phyloP scores from a whole-genome alignment of 2,113 vertebrate species.

The Myiagra hebetior region DNA sequence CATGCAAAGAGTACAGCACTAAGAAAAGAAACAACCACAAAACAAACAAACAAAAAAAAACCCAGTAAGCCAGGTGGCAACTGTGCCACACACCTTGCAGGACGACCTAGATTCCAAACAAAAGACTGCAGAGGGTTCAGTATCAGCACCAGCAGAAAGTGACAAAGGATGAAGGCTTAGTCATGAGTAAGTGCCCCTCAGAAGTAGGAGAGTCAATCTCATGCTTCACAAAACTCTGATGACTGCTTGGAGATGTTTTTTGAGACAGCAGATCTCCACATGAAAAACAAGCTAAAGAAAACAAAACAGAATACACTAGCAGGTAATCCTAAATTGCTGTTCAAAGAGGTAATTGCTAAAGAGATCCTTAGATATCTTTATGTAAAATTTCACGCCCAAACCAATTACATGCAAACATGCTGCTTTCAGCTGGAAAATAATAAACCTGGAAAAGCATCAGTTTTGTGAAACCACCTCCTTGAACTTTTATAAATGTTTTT shows the following conservation, averaged over 20 bases:
- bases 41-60: not conserved
- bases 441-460: not conserved
- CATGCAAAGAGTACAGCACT: not conserved
- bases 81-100: not conserved
- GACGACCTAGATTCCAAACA: not conserved
- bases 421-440: constrained; percentile 35
- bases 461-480: not conserved
- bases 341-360: not conserved
- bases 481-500: not conserved
- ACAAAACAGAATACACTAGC: not conserved
- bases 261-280: not conserved
- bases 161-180: not conserved
- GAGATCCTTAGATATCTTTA: not conserved
- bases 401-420: constrained; percentile 9
- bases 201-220: not conserved
- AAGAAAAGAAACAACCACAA: not conserved
- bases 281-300: not conserved
- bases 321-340: not conserved
- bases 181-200: not conserved
- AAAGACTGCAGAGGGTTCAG: not conserved
- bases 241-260: not conserved
- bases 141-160: not conserved
- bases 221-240: not conserved
- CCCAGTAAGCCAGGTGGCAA: not conserved
- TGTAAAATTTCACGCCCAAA: not conserved